Evolutionary conservation across 2,888 invertebrate genomes (phyloP).

Genomic region (Drosophila sordidula): DNA sequence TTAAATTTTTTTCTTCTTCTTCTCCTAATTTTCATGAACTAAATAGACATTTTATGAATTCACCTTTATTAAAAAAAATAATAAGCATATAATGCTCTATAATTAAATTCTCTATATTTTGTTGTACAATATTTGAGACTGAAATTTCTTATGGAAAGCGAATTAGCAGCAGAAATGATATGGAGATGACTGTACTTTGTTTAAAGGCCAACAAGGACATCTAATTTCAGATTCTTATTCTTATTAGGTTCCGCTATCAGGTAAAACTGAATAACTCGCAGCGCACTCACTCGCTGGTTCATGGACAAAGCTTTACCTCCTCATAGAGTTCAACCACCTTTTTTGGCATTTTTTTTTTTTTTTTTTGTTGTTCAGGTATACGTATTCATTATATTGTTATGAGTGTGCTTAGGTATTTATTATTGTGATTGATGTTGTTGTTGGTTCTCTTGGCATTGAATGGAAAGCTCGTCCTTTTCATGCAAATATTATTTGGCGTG

Average conservation of each 20-base stretch:
- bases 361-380: constrained; percentile 12
- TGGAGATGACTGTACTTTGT: constrained; percentile 31
- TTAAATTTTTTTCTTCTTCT: too few relatives aligned
- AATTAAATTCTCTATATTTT: too few relatives aligned
- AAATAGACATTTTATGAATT: too few relatives aligned
- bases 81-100: too few relatives aligned
- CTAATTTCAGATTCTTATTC: constrained; percentile 25
- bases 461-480: constrained; percentile 66
- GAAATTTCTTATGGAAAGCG: too few relatives aligned
- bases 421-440: constrained; percentile 17
- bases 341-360: constrained; percentile 16
- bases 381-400: constrained; percentile 24
- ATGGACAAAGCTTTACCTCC: constrained; percentile 52
- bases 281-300: constrained; percentile 28
- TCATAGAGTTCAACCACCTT: constrained; percentile 70
- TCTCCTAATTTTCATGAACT: too few relatives aligned
- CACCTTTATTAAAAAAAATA: too few relatives aligned
- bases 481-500: constrained; percentile 43
- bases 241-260: constrained; percentile 39
- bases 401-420: constrained; percentile 31
- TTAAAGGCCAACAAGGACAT: constrained; percentile 35
- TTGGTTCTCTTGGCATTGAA: constrained; percentile 37
- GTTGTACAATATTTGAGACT: too few relatives aligned
- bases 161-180: background rate
- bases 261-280: constrained; percentile 43